A percentile compares a stretch with the other conserved stretches of the same genome.
These are phyloP conservation scores for Premnoplex brunnescens DNA, from an alignment of 2,797 vertebrate species.

Conservation along the genomic window DNA sequence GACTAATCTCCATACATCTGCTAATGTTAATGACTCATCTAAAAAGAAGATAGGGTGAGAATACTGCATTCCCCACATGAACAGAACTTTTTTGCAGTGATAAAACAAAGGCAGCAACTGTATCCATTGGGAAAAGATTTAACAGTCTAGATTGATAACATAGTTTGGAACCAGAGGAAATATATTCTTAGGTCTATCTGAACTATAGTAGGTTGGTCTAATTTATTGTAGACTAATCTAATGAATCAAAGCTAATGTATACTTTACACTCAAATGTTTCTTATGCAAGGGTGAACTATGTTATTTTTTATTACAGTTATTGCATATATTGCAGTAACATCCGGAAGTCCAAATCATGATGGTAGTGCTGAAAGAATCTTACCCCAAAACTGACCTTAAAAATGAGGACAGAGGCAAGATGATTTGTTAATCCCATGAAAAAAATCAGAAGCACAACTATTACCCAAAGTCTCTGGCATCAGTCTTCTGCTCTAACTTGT, in stretches of 20 bases:
- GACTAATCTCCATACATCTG: not conserved
- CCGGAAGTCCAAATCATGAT: not conserved
- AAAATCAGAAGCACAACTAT: not conserved
- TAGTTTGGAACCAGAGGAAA: not conserved
- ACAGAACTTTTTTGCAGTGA: not conserved
- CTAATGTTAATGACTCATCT: not conserved
- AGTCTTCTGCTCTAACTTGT: constrained; percentile 2
- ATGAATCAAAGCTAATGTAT: not conserved
- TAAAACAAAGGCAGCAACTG: not conserved
- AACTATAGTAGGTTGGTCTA: not conserved
- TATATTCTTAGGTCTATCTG: not conserved
- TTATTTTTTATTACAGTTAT: not conserved
- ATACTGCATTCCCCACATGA: not conserved
- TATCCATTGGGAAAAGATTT: not conserved
- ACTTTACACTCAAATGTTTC: not conserved
- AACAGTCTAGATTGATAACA: not conserved
- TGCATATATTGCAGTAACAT: not conserved
- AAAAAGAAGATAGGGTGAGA: not conserved
- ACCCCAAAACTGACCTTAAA: not conserved
- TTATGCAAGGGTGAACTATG: not conserved
- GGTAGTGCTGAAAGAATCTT: not conserved
- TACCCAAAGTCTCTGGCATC: not conserved
- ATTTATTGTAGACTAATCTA: not conserved
- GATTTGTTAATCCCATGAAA: not conserved
- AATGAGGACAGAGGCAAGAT: not conserved